These are phyloP conservation scores for Nyctereutes procyonoides DNA, from an alignment of 2,113 vertebrate genomes.

Conservation along the genomic window DNA sequence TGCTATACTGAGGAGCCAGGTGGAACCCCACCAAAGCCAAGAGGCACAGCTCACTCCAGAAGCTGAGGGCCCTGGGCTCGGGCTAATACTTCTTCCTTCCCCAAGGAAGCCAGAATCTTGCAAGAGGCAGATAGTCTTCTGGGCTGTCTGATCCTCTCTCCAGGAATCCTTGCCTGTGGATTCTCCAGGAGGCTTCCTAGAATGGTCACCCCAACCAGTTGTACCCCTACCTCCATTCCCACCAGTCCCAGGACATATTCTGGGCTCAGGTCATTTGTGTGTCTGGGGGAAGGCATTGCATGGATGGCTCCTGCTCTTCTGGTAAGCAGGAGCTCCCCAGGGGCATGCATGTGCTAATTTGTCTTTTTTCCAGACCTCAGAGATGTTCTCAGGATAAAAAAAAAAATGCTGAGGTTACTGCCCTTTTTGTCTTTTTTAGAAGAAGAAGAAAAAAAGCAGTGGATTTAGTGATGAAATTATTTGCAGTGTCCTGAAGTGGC, in stretches of 20 bases:
- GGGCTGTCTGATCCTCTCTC: neutral
- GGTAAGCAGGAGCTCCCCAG: neutral
- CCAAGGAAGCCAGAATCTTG: neutral
- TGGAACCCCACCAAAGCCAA: neutral
- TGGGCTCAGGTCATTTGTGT: rapidly evolving
- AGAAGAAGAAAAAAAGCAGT: neutral
- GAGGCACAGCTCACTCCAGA: neutral
- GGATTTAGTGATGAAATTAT: neutral
- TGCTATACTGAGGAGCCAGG: neutral
- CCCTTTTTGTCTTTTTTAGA: neutral
- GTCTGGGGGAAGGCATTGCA: neutral
- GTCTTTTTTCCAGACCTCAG: neutral
- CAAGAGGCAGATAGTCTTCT: neutral
- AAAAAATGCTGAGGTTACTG: neutral
- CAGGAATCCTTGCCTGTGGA: neutral
- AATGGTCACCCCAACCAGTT: no score
- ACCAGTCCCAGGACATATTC: rapidly evolving
- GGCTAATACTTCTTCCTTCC: neutral
- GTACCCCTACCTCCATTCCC: neutral
- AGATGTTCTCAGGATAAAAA: neutral
- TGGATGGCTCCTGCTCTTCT: neutral
- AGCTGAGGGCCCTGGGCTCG: neutral
- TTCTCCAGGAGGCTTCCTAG: neutral
- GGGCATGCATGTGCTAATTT: neutral
- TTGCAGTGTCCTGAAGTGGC: neutral